Conservation (phyloP, 2,888 invertebrate species). For the Dilophus febrilis region DNA sequence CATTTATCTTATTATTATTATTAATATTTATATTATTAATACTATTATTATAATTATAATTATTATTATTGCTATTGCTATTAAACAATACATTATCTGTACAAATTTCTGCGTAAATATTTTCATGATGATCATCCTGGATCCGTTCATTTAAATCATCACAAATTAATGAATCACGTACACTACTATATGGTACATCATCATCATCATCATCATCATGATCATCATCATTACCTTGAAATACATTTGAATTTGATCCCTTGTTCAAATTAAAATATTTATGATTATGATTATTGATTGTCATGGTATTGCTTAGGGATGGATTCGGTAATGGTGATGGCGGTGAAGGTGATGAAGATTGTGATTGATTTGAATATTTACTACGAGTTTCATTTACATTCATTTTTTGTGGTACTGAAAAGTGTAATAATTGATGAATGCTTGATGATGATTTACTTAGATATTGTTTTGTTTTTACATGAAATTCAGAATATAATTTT, state of each 20-base stretch:
- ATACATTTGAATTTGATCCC: constrained; percentile 4
- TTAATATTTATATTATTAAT: too few species aligned
- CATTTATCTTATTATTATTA: too few species aligned
- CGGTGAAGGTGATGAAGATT: too few species aligned
- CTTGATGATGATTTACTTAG: constrained; percentile 48
- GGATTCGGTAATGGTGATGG: too few species aligned
- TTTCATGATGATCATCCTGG: constrained; percentile 33
- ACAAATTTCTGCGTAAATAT: constrained; percentile 56
- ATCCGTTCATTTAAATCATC: constrained; percentile 11
- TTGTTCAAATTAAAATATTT: neutral
- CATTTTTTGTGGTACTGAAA: constrained; percentile 28
- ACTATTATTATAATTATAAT: too few species aligned
- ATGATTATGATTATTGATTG: neutral
- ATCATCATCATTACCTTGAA: constrained; percentile 21
- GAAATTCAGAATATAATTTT: constrained; percentile 50
- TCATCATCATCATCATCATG: constrained; percentile 31
- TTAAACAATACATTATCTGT: constrained; percentile 18
- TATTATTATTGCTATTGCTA: constrained; percentile 2
- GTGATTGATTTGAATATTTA: constrained; percentile 13
- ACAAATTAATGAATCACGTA: constrained; percentile 41
- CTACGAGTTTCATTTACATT: constrained; percentile 39
- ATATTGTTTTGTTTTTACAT: constrained; percentile 49
- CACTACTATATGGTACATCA: constrained; percentile 52
- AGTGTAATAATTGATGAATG: constrained; percentile 30
- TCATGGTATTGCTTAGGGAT: neutral